These are phyloP conservation scores for Oryzias curvinotus DNA, from an alignment of 2,113 vertebrate genomes.

Conservation along the genomic window DNA sequence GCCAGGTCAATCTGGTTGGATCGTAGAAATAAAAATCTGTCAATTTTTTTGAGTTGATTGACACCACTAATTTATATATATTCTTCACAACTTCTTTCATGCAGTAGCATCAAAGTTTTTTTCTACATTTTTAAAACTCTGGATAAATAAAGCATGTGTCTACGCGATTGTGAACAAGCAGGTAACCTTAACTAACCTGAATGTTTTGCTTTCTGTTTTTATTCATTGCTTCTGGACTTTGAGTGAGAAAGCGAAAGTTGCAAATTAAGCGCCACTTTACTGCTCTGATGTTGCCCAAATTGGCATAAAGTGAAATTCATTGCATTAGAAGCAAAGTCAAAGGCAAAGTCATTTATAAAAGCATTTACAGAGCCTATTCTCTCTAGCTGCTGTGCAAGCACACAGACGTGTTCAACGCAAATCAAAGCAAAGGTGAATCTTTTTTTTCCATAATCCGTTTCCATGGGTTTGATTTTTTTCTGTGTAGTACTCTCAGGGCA, in stretches of 20 bases:
- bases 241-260: conserved; percentile 42
- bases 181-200: conserved; percentile 22
- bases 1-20: too few relatives aligned
- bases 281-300: conserved; percentile 44
- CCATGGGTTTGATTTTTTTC: conserved; percentile 27
- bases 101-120: too few relatives aligned
- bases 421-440: conserved; percentile 41
- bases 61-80: too few relatives aligned
- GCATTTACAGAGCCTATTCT: conserved; percentile 46
- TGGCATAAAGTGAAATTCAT: conserved; percentile 51
- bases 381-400: conserved; percentile 32
- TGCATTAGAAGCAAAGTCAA: conserved; percentile 44
- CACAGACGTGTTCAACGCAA: conserved; percentile 39
- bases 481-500: conserved; percentile 14
- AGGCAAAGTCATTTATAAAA: conserved; percentile 52
- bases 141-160: conserved; percentile 9
- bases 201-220: conserved; percentile 26
- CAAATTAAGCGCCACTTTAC: conserved; percentile 45
- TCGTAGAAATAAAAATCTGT: too few relatives aligned
- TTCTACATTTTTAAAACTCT: conserved; percentile 18
- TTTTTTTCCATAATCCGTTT: conserved; percentile 35
- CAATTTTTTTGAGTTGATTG: too few relatives aligned
- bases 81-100: too few relatives aligned
- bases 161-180: conserved; percentile 9
- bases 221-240: conserved; percentile 16